Evolutionary conservation across 2,797 vertebrate species (phyloP), one percentile per base, ranked within the genome.

Genomic region (Vireo griseus): DNA sequence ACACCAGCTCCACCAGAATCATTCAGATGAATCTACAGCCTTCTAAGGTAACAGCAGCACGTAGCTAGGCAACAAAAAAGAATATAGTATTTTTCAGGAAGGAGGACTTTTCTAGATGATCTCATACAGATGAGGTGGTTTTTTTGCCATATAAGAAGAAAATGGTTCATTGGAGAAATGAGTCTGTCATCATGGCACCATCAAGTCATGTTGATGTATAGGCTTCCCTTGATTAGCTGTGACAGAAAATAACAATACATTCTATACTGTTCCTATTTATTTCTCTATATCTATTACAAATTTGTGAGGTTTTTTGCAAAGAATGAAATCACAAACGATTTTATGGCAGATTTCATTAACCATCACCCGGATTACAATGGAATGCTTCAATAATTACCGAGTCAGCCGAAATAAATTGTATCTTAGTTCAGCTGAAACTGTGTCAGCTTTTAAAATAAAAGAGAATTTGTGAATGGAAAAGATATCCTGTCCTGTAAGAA

Each of bases 21-120:
- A 42, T 84, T 95, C 83, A 84, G 55, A 92, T 79, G 71, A 83
- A 71, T 94, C 78, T 92, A 72, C 81, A 94, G 91, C 95, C 95
- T 96, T 96, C 96, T 97, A 97, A 95, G 96, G 96, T 88, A 97
- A 92, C 89, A 95, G 94, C 88, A 88, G 87, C 62, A 28, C 2
- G 96, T 97, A 94, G 72, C 96, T 94, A 97, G 92, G 96, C 95
- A 96, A 96, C 96, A 45, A 69, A 82, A 82, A 95, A 89, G 94
- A 91, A 88, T 94, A 95, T 92, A 93, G 92, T 92, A 93, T 91
- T 96, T 92, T 94, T 80, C 94, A 85, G 50, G 68, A 94, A 81
- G 84, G 57, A 95, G 75, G 75, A 61, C 57, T 94, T 93, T 94
- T 93, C 91, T 82, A 48, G 84, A 80, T 96, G 94, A 96, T 91